These are phyloP conservation scores for Tenualosa thibaudeaui DNA, from an alignment of 2,797 vertebrate genomes.

Conservation along the genomic window DNA sequence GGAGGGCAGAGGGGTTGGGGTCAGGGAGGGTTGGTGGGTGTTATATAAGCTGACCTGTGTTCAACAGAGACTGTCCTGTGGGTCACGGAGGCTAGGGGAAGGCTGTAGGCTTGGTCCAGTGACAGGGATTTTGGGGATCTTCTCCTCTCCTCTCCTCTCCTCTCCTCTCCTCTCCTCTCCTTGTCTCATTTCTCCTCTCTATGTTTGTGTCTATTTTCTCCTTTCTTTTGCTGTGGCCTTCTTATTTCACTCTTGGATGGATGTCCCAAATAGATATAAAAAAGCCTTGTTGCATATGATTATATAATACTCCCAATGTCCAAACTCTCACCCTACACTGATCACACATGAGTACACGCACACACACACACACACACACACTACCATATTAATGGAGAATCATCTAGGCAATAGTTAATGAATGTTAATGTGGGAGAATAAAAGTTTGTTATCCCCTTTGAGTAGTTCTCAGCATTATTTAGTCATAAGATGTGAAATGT, in stretches of 20 bases:
- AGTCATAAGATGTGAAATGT: too few relatives aligned
- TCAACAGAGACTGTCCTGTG: neutral
- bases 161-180: neutral
- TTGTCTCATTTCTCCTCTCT: neutral
- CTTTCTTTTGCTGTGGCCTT: neutral
- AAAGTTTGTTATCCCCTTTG: too few relatives aligned
- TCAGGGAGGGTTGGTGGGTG: neutral
- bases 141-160: neutral
- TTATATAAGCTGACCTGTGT: constrained; percentile 41
- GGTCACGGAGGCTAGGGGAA: constrained; percentile 32
- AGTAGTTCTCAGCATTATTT: too few relatives aligned
- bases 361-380: neutral
- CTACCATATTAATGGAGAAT: too few relatives aligned
- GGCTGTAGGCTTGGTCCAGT: constrained; percentile 33
- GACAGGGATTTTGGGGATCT: constrained; percentile 23
- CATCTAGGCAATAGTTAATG: too few relatives aligned
- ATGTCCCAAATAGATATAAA: constrained; percentile 38
- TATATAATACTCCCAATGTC: constrained; percentile 33
- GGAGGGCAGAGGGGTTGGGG: neutral
- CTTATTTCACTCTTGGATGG: constrained; percentile 35
- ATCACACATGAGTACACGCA: neutral
- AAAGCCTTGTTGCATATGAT: constrained; percentile 44
- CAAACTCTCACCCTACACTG: neutral
- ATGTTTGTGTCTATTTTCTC: too few relatives aligned
- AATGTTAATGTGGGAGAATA: too few relatives aligned